A percentile compares a stretch with the other conserved stretches of the same genome.
phyloP scores from a whole-genome alignment of 2,797 vertebrate genomes.

The Poeciliopsis presidionis region DNA sequence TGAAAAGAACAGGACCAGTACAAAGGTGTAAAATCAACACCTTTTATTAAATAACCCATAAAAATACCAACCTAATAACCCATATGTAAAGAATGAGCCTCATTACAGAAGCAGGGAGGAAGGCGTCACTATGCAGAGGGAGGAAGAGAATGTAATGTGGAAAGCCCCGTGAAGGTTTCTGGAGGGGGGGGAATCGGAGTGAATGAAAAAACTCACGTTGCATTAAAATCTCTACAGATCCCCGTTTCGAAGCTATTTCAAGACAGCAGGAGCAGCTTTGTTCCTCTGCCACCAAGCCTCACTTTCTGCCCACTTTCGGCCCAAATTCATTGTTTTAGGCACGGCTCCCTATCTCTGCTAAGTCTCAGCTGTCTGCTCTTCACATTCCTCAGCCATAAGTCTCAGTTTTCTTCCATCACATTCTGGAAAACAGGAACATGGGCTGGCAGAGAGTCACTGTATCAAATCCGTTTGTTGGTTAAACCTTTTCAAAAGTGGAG shows the following conservation, averaged over 20 bases:
- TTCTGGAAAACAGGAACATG: slow-evolving; percentile 47
- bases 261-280: slow-evolving; percentile 57
- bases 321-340: slow-evolving; percentile 52
- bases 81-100: slow-evolving; percentile 28
- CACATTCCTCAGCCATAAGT: slow-evolving; percentile 60
- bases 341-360: slow-evolving; percentile 26
- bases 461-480: slow-evolving; percentile 67
- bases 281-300: slow-evolving; percentile 53
- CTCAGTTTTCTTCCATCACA: slow-evolving; percentile 62
- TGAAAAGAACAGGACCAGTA: slow-evolving; percentile 31
- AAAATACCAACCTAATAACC: slow-evolving; percentile 36
- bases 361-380: slow-evolving; percentile 53
- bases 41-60: slow-evolving; percentile 40
- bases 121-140: background rate
- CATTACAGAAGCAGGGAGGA: slow-evolving; percentile 27
- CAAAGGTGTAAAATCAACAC: slow-evolving; percentile 59
- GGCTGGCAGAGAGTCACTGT: slow-evolving; percentile 41
- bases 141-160: slow-evolving; percentile 7
- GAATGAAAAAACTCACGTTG: slow-evolving; percentile 40
- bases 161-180: slow-evolving; percentile 38
- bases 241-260: slow-evolving; percentile 45
- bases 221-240: slow-evolving; percentile 49
- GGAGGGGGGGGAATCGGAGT: slow-evolving; percentile 6
- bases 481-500: slow-evolving; percentile 49
- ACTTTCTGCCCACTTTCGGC: slow-evolving; percentile 51